Evolutionary conservation across 2,113 vertebrate genomes (phyloP).

Genomic region (Cettia cetti): DNA sequence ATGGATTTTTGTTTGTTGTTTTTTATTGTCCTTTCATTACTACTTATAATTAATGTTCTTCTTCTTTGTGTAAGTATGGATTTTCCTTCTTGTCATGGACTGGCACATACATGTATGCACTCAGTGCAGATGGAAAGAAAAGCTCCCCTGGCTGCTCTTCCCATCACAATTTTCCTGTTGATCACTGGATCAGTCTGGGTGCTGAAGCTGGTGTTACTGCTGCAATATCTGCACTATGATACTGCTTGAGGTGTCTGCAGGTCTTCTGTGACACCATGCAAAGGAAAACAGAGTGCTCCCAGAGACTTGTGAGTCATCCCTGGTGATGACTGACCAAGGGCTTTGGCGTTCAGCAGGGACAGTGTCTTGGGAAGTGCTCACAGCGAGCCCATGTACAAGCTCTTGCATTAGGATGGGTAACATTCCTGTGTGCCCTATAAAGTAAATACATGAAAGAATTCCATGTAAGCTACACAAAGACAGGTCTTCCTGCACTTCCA

Average conservation of each 20-base stretch:
- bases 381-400: background rate
- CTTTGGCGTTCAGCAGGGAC: background rate
- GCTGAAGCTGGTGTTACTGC: background rate
- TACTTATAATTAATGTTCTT: background rate
- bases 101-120: background rate
- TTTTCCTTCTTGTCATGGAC: background rate
- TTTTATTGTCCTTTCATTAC: background rate
- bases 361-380: background rate
- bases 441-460: background rate
- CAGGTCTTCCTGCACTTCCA: background rate
- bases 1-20: background rate
- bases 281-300: background rate
- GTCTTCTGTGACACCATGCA: background rate
- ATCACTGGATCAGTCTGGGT: background rate
- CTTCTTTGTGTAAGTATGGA: background rate
- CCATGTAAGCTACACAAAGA: background rate
- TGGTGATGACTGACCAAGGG: background rate
- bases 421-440: rapidly evolving
- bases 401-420: background rate
- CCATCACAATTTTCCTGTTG: rapidly evolving
- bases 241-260: background rate
- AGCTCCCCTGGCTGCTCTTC: background rate
- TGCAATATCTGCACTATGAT: background rate
- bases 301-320: background rate
- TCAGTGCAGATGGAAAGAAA: rapidly evolving